A percentile compares a stretch with the other conserved stretches of the same genome.
phyloP scores from a whole-genome alignment of 2,113 vertebrate genomes.

The Lontra canadensis region DNA sequence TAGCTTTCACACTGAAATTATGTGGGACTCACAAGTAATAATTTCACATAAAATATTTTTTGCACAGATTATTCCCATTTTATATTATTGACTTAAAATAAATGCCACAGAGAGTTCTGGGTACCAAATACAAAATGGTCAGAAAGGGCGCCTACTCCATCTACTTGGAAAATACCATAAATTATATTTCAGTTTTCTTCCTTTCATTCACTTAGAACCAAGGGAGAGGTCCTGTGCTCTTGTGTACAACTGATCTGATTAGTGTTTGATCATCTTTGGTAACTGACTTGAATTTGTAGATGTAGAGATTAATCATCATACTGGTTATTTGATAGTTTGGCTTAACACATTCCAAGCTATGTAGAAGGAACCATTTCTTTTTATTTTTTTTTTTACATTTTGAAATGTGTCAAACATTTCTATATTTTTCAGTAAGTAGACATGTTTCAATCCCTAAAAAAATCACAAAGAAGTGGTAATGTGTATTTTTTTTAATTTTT shows the following conservation, averaged over 20 bases:
- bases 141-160: neutral
- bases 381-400: neutral
- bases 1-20: conserved; percentile 15
- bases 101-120: conserved; percentile 15
- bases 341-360: neutral
- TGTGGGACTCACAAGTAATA: conserved; percentile 17
- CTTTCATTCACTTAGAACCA: neutral
- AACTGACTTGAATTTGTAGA: neutral
- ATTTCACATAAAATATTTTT: conserved; percentile 45
- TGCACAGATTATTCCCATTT: neutral
- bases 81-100: conserved; percentile 12
- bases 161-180: conserved; percentile 5
- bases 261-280: conserved; percentile 34
- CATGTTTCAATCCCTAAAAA: neutral
- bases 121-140: neutral
- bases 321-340: neutral
- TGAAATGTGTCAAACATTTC: conserved; percentile 14
- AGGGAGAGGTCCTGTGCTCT: neutral
- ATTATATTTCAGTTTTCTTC: neutral
- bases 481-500: neutral
- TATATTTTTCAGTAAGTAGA: neutral
- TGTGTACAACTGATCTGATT: neutral
- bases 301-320: neutral
- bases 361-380: conserved; percentile 10
- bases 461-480: neutral